These are phyloP conservation scores for Porites cylindrica DNA, from an alignment of 92 coral and sea anemone genomes.

Conservation along the genomic window DNA sequence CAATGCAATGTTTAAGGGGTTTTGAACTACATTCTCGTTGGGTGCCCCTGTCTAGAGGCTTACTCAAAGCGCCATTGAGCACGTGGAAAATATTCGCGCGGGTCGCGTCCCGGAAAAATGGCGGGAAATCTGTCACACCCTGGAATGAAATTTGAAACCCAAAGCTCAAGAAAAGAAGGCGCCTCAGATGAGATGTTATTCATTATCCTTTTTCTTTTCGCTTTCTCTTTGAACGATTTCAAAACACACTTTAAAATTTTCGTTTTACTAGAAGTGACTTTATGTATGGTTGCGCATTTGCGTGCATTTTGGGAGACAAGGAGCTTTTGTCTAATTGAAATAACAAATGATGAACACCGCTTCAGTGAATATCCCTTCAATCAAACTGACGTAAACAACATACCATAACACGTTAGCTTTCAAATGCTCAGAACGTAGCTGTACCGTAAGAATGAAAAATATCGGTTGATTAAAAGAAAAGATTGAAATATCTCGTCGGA, in stretches of 20 bases:
- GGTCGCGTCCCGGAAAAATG: background rate
- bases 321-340: constrained; percentile 3
- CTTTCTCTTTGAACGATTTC: background rate
- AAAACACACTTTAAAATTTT: too few species aligned
- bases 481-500: background rate
- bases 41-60: background rate
- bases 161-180: background rate
- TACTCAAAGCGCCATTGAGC: background rate
- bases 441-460: too few species aligned
- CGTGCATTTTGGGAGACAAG: background rate
- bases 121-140: constrained; percentile 44
- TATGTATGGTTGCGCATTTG: background rate
- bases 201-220: background rate
- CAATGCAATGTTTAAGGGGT: too few species aligned
- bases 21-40: too few species aligned
- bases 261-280: background rate
- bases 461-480: background rate
- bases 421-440: background rate
- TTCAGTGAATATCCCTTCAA: background rate
- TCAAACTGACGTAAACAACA: background rate
- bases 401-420: background rate
- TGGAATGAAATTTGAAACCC: too few species aligned
- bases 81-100: background rate
- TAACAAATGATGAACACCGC: too few species aligned
- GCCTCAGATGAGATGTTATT: background rate